These are phyloP conservation scores for Drosophila kikkawai DNA, from an alignment of 1,140 invertebrate species.

Conservation along the genomic window DNA sequence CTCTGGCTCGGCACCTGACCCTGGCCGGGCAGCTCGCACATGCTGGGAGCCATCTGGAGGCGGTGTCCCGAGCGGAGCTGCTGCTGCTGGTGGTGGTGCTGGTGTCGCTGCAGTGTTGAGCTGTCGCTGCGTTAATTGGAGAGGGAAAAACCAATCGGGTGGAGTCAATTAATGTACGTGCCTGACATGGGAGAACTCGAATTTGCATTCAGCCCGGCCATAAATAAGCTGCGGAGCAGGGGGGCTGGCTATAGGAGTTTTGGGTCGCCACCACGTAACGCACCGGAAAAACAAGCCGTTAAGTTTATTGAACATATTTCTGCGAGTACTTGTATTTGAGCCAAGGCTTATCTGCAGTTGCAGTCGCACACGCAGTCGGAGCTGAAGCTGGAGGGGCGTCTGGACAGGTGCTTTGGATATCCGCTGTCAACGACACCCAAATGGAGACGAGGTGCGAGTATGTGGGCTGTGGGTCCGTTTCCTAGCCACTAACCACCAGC, in stretches of 20 bases:
- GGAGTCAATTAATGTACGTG: conserved; percentile 64
- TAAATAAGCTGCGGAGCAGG: conserved; percentile 12
- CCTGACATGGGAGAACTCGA: conserved; percentile 67
- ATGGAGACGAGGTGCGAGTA: conserved; percentile 23
- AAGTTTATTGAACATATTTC: conserved; percentile 74
- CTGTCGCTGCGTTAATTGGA: conserved; percentile 60
- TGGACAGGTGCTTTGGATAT: conserved; percentile 40
- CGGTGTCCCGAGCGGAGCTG: conserved; percentile 22
- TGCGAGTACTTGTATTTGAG: conserved; percentile 6
- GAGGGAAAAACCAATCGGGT: conserved; percentile 41
- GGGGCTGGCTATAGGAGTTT: conserved; percentile 17
- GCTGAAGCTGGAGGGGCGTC: conserved; percentile 5
- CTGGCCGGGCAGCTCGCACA: conserved; percentile 65
- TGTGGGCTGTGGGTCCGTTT: conserved; percentile 47
- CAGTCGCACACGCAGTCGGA: neutral
- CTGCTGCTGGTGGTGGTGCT: conserved; percentile 22
- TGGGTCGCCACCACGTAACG: conserved; percentile 61
- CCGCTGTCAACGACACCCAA: conserved; percentile 53
- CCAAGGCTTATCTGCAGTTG: conserved; percentile 33
- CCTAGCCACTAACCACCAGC: conserved; percentile 14
- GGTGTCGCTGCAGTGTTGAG: conserved; percentile 65
- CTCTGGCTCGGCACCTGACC: conserved; percentile 25
- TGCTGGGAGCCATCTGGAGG: conserved; percentile 78
- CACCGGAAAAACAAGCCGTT: conserved; percentile 80
- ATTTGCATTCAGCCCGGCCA: conserved; percentile 42